Conservation (phyloP, 2,888 invertebrate species). For the Scaptomyza tumidula region DNA sequence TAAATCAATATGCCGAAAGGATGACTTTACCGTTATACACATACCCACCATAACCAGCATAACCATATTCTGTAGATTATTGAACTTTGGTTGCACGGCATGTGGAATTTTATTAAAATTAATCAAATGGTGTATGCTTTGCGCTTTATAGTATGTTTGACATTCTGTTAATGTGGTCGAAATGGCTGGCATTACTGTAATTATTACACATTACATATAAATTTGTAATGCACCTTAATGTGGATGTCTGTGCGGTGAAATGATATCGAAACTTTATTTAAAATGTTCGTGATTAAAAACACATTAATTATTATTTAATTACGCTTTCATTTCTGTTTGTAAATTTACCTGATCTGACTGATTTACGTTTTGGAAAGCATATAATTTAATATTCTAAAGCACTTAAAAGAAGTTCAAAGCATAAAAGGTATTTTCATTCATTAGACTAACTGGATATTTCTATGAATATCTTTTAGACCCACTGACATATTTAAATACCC, state of each 20-base stretch:
- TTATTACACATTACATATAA: conserved; percentile 44
- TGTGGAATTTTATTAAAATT: conserved; percentile 58
- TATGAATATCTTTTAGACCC: conserved; percentile 38
- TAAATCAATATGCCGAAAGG: conserved; percentile 6
- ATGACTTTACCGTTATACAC: not conserved
- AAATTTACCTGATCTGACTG: not conserved
- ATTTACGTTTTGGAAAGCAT: not conserved
- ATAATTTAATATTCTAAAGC: not conserved
- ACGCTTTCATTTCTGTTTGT: conserved; percentile 2
- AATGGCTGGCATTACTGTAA: conserved; percentile 28
- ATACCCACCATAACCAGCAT: not conserved
- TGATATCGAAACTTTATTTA: conserved; percentile 21
- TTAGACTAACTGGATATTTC: conserved; percentile 1
- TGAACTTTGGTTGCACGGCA: not conserved
- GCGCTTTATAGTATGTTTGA: conserved; percentile 55
- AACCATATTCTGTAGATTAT: conserved; percentile 2
- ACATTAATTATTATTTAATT: conserved; percentile 70
- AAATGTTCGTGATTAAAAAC: conserved; percentile 56
- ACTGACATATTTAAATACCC: conserved; percentile 50
- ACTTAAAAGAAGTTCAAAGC: not conserved
- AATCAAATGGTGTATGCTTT: conserved; percentile 55
- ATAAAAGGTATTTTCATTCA: not conserved
- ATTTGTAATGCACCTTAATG: conserved; percentile 60
- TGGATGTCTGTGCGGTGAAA: conserved; percentile 51
- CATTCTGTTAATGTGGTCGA: not conserved